Evolutionary conservation across 2,113 vertebrate species (phyloP), one percentile per base, ranked within the genome.

Genomic region (Phycodurus eques): DNA sequence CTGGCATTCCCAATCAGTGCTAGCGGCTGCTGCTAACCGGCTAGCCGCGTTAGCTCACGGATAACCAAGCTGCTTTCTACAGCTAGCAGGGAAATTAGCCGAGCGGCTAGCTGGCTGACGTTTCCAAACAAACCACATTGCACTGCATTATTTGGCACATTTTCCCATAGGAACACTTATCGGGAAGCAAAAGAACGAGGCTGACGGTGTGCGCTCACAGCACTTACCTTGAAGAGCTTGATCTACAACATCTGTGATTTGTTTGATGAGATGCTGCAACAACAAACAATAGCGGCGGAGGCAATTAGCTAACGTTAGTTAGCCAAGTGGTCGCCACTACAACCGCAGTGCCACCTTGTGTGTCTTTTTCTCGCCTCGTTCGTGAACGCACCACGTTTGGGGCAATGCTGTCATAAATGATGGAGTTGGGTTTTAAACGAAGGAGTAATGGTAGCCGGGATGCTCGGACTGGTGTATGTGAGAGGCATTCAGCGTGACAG

Each of bases 191-290:
- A 70, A 81, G 42, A 71, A 79, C 46, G 61, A 69, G 59, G 63
- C 62, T 51, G 31, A 35, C 33, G 75, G 67, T 44, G 71, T 70
- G 66, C 87, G 83, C 76, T 86, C 72, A 76, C 62, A 14, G 22
- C 79, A 92, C 93, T 94, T 93, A 94, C 93, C 93, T 94, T 90
- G 39, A 66, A 81, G 65, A 80, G 88, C 88, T 88, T 90, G 90
- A 86, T 91, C 86, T 94, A 94, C 92, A 93, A 93, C 93, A 94
- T 94, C 92, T 90, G 93, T 92, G 92, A 87, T 92, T 82, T 92
- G 90, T 92, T 92, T 92, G 90, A 91, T 82, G 92, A 87, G 89
- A 86, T 82, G 79, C 89, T 89, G 90, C 90, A 89, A 89, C 91
- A 91, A 92, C 90, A 92, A 92, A 93, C 89, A 92, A 91, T 92